Base-by-base conservation (phyloP, 1,140 invertebrate species). In the Aplysia californica region DNA sequence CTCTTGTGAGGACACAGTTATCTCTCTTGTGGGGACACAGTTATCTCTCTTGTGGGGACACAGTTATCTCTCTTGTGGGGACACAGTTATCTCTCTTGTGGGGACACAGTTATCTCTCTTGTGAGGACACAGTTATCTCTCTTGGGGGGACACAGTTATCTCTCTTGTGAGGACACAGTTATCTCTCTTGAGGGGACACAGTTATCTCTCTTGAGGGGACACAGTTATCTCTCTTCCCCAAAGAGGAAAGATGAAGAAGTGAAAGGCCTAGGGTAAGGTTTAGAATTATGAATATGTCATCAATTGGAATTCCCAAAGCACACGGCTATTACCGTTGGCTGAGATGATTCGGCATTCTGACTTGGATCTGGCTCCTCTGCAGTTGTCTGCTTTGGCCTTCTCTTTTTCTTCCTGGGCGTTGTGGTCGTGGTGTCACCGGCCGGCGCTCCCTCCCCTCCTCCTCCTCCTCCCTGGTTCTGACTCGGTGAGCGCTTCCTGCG, bases 341-440 rank as follows among this genome's bases (percentile, higher is more conserved):
- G 77, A 75, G 77, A 80, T 44, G 67, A 68, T 64, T 65, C 83
- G 79, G 80, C 83, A 70, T 80, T 77, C 2, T 82, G 81, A 56
- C 81, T 80, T 26, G 76, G 79, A 70, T 56, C 64, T 68, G 72
- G 75, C 55, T 78, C 77, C 67, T 66, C 70, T 36, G 66, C 77
- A 18, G 70, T 38, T 64, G 79, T 79, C 50, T 75, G 55, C 15
- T 73, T 67, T 31, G 76, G 75, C 61, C 78, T 82, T 74, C 44
- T 55, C 66, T 80, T 82, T 64, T 84, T 84, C 78, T 85, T 84
- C 50, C 59, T 59, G 18, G 78, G 78, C 10, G 75, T 41, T 18
- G 29, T 23, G 41, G n/a, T 20, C 33, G 50, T 41, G 5, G 36
- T 21, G 23, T 68, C 64, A n/a, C 50, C 59, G 26, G 36, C 65